A percentile compares a stretch with the other conserved stretches of the same genome.
Evolutionary conservation across 2,797 vertebrate genomes (phyloP).

Genomic region (Pseudocheirus occidentalis): DNA sequence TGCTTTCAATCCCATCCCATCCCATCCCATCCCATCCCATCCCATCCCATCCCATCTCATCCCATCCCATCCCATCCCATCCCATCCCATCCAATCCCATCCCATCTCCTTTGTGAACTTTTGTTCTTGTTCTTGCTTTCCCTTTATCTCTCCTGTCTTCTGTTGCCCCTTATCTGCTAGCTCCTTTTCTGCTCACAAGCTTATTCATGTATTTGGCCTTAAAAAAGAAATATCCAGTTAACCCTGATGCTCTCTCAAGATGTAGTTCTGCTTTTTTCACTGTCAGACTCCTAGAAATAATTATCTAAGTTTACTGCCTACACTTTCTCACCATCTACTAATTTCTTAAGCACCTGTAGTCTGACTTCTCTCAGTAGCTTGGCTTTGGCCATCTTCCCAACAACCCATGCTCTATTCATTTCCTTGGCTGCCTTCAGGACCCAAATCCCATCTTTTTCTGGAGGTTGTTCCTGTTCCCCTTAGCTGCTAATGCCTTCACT

Average conservation of each 20-base stretch:
- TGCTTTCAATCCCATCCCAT: too few species aligned
- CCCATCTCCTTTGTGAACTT: neutral
- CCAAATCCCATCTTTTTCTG: neutral
- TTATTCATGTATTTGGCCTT: neutral
- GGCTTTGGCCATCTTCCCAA: too few species aligned
- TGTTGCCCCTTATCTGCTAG: neutral
- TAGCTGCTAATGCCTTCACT: neutral
- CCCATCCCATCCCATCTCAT: neutral
- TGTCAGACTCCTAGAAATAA: neutral
- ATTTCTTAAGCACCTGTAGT: neutral
- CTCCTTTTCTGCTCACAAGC: neutral
- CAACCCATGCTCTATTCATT: neutral
- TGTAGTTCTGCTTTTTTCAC: neutral
- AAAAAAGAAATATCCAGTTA: neutral
- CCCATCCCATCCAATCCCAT: neutral
- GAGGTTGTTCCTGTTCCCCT: neutral
- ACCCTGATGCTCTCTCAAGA: neutral
- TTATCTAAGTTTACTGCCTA: neutral
- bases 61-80: too few species aligned
- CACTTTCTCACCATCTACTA: neutral
- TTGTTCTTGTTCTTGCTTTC: neutral
- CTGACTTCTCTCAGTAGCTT: neutral
- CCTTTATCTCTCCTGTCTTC: neutral
- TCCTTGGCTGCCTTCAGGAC: neutral
- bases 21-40: neutral